Evolutionary conservation across 2,888 invertebrate species (phyloP).

Genomic region (Thelaira solivaga): DNA sequence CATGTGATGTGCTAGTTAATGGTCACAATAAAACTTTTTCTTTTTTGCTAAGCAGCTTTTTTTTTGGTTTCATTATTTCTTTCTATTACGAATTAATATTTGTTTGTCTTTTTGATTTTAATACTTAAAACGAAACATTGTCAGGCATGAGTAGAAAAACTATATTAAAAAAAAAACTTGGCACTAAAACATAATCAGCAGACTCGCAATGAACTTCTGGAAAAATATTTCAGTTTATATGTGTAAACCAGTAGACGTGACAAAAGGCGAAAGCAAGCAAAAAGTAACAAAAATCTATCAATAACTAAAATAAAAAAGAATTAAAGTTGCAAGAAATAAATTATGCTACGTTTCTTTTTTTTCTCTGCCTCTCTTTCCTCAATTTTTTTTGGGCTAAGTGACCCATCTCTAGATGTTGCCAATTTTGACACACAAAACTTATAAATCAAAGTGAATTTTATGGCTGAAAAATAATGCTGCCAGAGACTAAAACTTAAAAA

Average conservation of each 20-base stretch:
- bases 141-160: background rate
- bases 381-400: constrained; percentile 24
- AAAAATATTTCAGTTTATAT: too few relatives aligned
- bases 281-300: background rate
- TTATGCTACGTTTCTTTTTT: constrained; percentile 9
- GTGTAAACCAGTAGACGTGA: too few relatives aligned
- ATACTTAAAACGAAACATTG: background rate
- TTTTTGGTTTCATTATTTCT: background rate
- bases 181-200: constrained; percentile 38
- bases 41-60: background rate
- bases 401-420: constrained; percentile 50
- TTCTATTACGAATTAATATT: background rate
- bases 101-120: background rate
- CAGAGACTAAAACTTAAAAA: background rate
- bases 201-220: background rate
- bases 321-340: constrained; percentile 22
- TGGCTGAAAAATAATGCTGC: too few relatives aligned
- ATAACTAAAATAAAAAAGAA: constrained; percentile 1
- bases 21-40: constrained; percentile 25
- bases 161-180: constrained; percentile 46
- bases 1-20: constrained; percentile 37
- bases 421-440: constrained; percentile 49
- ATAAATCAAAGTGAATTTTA: constrained; percentile 50
- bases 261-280: too few relatives aligned
- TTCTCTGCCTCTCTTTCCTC: background rate